phyloP scores from a whole-genome alignment of 2,113 vertebrate species.

The Eubucco bourcierii region DNA sequence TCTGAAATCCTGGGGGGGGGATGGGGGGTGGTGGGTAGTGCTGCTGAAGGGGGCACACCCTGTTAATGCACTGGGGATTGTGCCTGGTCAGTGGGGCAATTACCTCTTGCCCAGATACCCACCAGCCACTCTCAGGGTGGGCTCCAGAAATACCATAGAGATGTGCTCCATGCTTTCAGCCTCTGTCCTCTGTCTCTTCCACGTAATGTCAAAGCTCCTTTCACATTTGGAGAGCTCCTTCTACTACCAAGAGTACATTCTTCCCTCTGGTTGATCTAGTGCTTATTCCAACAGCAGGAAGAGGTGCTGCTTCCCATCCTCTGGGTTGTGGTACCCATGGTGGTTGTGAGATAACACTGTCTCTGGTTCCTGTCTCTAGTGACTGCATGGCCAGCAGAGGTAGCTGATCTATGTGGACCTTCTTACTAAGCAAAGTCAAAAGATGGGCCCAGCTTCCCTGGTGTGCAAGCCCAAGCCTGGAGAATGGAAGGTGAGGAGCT shows the following conservation, averaged over 20 bases:
- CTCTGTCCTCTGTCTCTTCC: not conserved
- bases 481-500: not conserved
- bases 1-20: not conserved
- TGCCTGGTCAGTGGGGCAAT: not conserved
- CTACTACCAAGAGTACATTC: not conserved
- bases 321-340: not conserved
- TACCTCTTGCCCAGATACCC: not conserved
- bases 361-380: not conserved
- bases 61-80: accelerated
- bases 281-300: not conserved
- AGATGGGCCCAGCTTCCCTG: not conserved
- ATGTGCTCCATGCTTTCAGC: not conserved
- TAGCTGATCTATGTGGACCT: not conserved
- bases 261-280: not conserved
- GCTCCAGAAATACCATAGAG: not conserved
- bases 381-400: not conserved
- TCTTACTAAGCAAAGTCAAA: not conserved
- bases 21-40: too few species aligned
- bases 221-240: not conserved
- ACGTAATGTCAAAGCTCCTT: not conserved
- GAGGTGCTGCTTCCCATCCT: not conserved
- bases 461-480: not conserved
- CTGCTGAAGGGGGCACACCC: not conserved
- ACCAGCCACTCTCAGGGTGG: not conserved
- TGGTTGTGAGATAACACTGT: not conserved